Base-by-base conservation (phyloP, 2,888 invertebrate genomes). In the Microplitis manilae region DNA sequence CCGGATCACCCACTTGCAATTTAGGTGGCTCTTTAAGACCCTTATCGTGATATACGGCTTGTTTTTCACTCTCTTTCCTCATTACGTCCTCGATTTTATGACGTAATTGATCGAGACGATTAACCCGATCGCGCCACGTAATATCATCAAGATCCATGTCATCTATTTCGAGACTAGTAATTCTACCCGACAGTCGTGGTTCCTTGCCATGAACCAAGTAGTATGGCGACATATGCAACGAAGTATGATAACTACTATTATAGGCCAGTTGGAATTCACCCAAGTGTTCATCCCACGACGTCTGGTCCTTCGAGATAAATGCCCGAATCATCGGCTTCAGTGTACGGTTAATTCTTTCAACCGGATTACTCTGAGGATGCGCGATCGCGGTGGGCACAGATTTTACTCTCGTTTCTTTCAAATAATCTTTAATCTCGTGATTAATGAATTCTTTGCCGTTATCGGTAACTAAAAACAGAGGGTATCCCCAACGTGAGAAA, bases 401-500 rank as follows among this genome's bases (percentile, higher is more conserved):
- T 1, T 20, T 20, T 20, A 20, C 20, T 20, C 20, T 1, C 20
- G 20, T 20, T 20, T 20, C 20, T 15, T 62, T 68, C 4, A 20
- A 20, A 1, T 20, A 20, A 20, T 20, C 20, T 20, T 20, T 20
- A 20, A 20, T 20, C 1, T 20, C 20, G 0, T 20, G 20, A 1
- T 81, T 80, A 17, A 77, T 6, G 9, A 76, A 81, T 15, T 81
- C 78, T 1, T 62, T 73, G 1, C 81, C 81, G 8, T 80, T 80
- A 67, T 80, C 79, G 0, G 79, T 72, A 50, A 71, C 74, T 9
- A 74, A 70, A 0, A 79, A 20, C 20, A 20, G 20, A 20, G 20
- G 20, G 1, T 20, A 20, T 20, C 20, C 20, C 20, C 20, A 20
- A 1, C 20, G 20, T 20, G 20, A 20, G 1, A 20, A 20, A 20